Evolutionary conservation across 2,797 vertebrate species (phyloP).

Genomic region (Leptodactylus fallax): DNA sequence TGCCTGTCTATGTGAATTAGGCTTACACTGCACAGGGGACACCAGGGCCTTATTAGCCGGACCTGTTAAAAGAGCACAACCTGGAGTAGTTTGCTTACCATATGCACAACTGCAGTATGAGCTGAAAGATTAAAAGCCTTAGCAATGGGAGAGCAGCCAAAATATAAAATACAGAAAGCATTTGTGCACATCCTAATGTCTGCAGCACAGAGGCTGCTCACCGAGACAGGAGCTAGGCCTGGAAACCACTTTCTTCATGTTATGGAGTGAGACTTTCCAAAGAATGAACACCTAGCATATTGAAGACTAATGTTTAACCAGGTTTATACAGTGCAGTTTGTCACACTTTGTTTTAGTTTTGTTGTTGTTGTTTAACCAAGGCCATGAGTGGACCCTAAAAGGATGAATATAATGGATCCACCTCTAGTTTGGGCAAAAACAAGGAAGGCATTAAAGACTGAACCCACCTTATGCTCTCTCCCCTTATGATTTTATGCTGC

Average conservation of each 20-base stretch:
- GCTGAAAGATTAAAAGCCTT: constrained; percentile 58
- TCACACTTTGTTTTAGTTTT: not conserved
- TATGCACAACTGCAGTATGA: constrained; percentile 48
- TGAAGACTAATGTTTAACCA: too few relatives aligned
- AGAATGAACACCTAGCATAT: too few relatives aligned
- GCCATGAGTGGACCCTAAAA: not conserved
- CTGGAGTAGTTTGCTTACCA: constrained; percentile 29
- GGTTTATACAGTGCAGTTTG: too few relatives aligned
- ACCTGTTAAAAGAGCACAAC: constrained; percentile 54
- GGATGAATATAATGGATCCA: not conserved
- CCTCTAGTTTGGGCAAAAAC: not conserved
- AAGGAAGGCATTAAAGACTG: not conserved
- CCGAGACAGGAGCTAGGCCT: constrained; percentile 12
- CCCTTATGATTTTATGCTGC: too few relatives aligned
- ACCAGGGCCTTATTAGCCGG: constrained; percentile 50
- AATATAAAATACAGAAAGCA: constrained; percentile 46
- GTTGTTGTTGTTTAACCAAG: too few relatives aligned
- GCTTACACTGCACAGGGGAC: constrained; percentile 59
- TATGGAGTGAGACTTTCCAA: too few relatives aligned
- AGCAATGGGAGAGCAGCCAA: constrained; percentile 53
- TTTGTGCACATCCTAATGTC: constrained; percentile 45
- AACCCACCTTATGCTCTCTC: too few relatives aligned
- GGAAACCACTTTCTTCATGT: constrained; percentile 3
- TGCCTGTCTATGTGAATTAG: constrained; percentile 59
- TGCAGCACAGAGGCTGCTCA: constrained; percentile 21